Evolutionary conservation across 1,140 invertebrate species (phyloP), one percentile per base, ranked within the genome.

Genomic region (Gonatopus flavifemur): DNA sequence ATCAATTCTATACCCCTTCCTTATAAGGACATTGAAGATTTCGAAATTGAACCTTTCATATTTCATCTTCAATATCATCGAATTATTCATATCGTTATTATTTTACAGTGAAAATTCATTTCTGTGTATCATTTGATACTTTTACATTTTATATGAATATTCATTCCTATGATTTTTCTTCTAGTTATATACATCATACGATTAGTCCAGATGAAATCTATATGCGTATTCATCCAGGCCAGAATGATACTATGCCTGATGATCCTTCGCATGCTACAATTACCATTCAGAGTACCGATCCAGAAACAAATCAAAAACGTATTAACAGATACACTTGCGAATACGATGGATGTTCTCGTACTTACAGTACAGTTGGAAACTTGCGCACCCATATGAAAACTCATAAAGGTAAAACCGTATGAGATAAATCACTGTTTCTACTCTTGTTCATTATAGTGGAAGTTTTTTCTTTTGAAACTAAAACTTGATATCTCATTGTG

Each of bases 341-440:
- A 76, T 96, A 90, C 77, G 86, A 90, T 52, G 92, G 90, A 1
- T 98, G 95, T 77, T 79, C 82, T 51, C 81, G 94, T 58, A 94
- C 90, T 18, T 98, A 97, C 69, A 96, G 92, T 64, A 97, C 94
- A 7, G 86, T 93, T 54, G 94, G 94, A 40, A 97, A 98, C 79
- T 80, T 98, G 40, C 85, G 93, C 67, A 97, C 94, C 41, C 95
- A 98, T 78, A 87, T 94, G 82, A 96, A 96, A 83, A 95, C 92
- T 49, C 94, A 98, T 66, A 94, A 88, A 88, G 94, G 94, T 96
- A 78, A 72, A 53, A 35, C n/a, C n/a, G n/a, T n/a, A n/a, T n/a
- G n/a, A n/a, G n/a, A n/a, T n/a, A n/a, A n/a, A n/a, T n/a, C n/a
- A n/a, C n/a, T n/a, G n/a, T n/a, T n/a, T n/a, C n/a, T n/a, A n/a